Evolutionary conservation across 2,113 vertebrate genomes (phyloP).

Genomic region (Poeciliopsis retropinna): DNA sequence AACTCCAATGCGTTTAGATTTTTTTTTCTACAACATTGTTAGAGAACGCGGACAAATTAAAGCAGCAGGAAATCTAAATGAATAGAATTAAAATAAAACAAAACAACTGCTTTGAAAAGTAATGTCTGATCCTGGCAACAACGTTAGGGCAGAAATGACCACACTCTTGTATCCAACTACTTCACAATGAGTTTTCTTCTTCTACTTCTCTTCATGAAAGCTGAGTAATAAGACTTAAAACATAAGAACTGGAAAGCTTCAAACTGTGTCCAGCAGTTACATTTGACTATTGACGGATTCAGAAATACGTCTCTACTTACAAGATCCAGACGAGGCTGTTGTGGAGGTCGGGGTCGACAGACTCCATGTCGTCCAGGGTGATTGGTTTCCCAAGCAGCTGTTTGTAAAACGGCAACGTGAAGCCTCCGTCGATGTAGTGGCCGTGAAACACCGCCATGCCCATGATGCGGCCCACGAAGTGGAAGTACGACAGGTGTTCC

Average conservation of each 20-base stretch:
- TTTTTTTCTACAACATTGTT: neutral
- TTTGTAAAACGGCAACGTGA: constrained; percentile 98
- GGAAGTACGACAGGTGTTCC: constrained; percentile 98
- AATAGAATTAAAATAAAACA: neutral
- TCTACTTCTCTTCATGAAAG: neutral
- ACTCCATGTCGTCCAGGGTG: constrained; percentile 98
- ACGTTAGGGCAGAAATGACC: neutral
- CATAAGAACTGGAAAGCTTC: neutral
- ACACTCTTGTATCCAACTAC: neutral
- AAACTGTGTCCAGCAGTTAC: neutral
- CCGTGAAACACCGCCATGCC: constrained; percentile 99
- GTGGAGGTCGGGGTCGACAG: constrained; percentile 97
- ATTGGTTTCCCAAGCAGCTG: constrained; percentile 97
- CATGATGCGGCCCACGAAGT: constrained; percentile 98
- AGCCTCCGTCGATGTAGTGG: constrained; percentile 98
- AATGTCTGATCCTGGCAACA: too few species aligned
- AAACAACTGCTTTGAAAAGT: neutral
- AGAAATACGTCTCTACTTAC: constrained; percentile 73
- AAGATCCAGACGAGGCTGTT: constrained; percentile 99
- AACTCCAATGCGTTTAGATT: neutral
- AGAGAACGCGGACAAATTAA: neutral
- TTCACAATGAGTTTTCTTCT: neutral
- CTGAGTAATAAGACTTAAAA: neutral
- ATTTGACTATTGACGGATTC: neutral
- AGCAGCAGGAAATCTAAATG: neutral